These are phyloP conservation scores for Drosophila falleni DNA, from an alignment of 2,888 invertebrate genomes.

Conservation along the genomic window DNA sequence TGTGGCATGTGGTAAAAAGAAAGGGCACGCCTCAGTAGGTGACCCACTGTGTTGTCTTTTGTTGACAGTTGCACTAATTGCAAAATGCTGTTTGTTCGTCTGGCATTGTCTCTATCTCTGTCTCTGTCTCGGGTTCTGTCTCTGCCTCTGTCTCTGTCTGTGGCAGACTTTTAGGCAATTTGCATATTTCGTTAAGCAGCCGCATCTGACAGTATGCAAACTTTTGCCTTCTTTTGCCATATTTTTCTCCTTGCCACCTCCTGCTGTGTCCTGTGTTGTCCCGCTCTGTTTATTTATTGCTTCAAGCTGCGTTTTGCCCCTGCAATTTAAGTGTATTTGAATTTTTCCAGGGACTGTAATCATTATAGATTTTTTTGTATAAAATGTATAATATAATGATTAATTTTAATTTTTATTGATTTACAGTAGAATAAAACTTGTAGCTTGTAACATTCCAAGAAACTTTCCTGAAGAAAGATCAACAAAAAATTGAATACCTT, in stretches of 20 bases:
- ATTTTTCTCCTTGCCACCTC: not conserved
- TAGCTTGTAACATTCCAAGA: too few species aligned
- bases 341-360: not conserved
- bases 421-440: too few species aligned
- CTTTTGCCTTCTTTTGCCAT: not conserved
- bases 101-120: slow-evolving; percentile 48
- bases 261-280: slow-evolving; percentile 2
- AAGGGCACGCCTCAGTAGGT: slow-evolving; percentile 16
- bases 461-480: too few species aligned
- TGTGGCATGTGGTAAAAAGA: not conserved
- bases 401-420: too few species aligned
- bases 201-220: slow-evolving; percentile 19
- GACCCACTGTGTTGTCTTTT: slow-evolving; percentile 46
- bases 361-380: too few species aligned
- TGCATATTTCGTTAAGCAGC: slow-evolving; percentile 77
- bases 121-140: slow-evolving; percentile 43
- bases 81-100: slow-evolving; percentile 73
- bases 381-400: too few species aligned
- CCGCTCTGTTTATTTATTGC: slow-evolving; percentile 31
- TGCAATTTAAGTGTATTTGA: slow-evolving; percentile 35
- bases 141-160: slow-evolving; percentile 47
- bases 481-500: too few species aligned
- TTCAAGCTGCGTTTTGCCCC: slow-evolving; percentile 30
- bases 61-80: slow-evolving; percentile 81
- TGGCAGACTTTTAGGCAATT: slow-evolving; percentile 71